Evolutionary conservation across 2,113 vertebrate genomes (phyloP).

Genomic region (Columba janthina): DNA sequence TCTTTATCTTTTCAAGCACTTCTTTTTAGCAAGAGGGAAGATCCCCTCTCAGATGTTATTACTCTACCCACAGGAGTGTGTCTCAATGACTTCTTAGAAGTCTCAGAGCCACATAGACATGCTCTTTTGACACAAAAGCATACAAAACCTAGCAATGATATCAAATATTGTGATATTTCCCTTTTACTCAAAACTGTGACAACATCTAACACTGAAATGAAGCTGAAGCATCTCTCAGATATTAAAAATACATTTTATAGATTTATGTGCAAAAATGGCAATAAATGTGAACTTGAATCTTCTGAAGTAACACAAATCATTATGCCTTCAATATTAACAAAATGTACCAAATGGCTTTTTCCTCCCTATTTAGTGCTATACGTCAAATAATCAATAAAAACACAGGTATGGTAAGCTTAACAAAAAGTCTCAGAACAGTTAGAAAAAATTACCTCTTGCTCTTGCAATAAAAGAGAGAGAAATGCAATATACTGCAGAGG

Average conservation of each 20-base stretch:
- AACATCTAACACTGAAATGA: background rate
- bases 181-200: background rate
- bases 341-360: background rate
- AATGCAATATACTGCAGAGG: background rate
- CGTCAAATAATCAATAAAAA: background rate
- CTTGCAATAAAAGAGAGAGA: background rate
- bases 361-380: background rate
- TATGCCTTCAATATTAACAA: background rate
- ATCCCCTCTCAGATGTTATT: background rate
- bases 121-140: background rate
- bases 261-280: background rate
- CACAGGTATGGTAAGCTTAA: background rate
- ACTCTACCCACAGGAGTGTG: no score
- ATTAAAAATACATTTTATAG: background rate
- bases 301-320: background rate
- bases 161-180: background rate
- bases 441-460: background rate
- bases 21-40: background rate
- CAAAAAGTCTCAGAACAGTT: background rate
- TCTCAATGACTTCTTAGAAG: background rate
- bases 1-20: background rate
- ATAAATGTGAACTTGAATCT: background rate
- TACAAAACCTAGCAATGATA: background rate
- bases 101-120: background rate
- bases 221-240: background rate